These are phyloP conservation scores for Cyclopterus lumpus DNA, from an alignment of 2,797 vertebrate species.

Conservation along the genomic window DNA sequence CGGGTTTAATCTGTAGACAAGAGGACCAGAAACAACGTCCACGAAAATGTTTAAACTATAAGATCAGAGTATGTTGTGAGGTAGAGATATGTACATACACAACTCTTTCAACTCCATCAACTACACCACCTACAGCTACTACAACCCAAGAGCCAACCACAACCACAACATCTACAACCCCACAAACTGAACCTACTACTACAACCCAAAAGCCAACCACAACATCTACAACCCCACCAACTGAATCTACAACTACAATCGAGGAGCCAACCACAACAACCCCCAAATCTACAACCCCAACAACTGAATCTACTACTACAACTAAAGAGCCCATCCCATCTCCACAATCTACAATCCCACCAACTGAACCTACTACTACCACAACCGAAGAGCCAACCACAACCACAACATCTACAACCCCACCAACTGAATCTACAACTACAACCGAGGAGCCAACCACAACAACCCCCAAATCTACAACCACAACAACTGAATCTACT, in stretches of 20 bases:
- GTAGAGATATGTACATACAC: not conserved
- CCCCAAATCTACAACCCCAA: not conserved
- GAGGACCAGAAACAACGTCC: conserved; percentile 32
- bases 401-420: not conserved
- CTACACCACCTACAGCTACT: not conserved
- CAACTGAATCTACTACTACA: not conserved
- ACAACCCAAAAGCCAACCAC: not conserved
- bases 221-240: not conserved
- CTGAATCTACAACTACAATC: not conserved
- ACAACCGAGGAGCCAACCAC: not conserved
- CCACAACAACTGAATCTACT: not conserved
- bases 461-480: not conserved
- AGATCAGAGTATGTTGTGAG: conserved; percentile 70
- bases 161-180: conserved; percentile 8
- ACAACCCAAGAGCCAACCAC: conserved; percentile 5
- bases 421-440: not conserved
- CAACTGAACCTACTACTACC: not conserved
- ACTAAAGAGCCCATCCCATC: not conserved
- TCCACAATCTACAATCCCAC: not conserved
- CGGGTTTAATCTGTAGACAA: conserved; percentile 72
- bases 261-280: not conserved
- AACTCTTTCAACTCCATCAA: not conserved
- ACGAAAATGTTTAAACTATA: conserved; percentile 72
- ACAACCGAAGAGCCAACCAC: not conserved
- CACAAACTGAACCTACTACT: not conserved